Percentiles rank a stretch among this genome's conserved stretches.
These are phyloP conservation scores for human DNA, from an alignment of 2,113 vertebrate genomes.

Conservation along the genomic window DNA sequence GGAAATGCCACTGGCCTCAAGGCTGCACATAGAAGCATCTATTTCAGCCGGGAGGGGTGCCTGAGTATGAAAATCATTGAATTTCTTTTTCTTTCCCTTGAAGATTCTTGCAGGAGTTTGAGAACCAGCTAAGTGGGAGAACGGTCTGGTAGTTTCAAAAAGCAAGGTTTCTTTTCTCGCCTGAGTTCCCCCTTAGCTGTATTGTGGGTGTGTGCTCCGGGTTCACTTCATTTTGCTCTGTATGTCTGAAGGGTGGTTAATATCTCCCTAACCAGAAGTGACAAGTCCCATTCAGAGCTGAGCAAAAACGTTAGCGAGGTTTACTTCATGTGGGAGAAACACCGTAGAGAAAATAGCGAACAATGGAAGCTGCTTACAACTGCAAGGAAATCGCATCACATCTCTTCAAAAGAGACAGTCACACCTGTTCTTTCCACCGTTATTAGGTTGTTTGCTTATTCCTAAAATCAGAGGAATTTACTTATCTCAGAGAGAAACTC, in stretches of 20 bases:
- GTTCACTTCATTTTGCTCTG: neutral
- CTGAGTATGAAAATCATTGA: neutral
- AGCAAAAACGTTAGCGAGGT: neutral
- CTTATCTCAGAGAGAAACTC: neutral
- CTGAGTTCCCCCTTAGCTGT: neutral
- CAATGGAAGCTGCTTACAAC: neutral
- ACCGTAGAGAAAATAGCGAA: neutral
- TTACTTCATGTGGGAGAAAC: neutral
- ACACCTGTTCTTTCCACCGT: neutral
- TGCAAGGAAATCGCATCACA: neutral
- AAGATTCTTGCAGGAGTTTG: neutral
- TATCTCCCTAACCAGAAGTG: neutral
- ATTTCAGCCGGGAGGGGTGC: neutral
- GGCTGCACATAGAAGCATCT: neutral
- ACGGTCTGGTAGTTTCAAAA: neutral
- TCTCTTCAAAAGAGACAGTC: neutral
- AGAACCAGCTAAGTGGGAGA: neutral
- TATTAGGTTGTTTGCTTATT: neutral
- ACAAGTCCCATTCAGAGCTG: neutral
- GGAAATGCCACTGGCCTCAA: constrained; percentile 48
- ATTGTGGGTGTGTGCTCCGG: neutral
- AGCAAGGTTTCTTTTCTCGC: neutral
- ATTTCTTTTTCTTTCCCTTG: neutral
- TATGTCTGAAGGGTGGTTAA: neutral
- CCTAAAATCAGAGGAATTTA: neutral